phyloP scores from a whole-genome alignment of 2,113 vertebrate species.

The Microtus montanus region DNA sequence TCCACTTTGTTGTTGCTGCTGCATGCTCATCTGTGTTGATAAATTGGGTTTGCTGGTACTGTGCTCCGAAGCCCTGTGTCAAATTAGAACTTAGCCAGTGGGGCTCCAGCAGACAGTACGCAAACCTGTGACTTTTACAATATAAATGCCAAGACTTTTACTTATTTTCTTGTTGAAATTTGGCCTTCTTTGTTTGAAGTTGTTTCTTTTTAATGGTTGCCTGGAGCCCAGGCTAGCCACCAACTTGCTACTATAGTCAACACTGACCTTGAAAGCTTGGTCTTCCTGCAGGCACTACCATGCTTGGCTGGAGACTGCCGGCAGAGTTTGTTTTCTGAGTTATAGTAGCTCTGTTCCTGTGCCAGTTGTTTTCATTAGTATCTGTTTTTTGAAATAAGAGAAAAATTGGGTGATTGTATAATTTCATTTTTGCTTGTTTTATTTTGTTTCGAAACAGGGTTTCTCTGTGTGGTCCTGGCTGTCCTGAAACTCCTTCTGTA shows the following conservation, averaged over 20 bases:
- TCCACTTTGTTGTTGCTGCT: neutral
- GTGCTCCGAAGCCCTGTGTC: neutral
- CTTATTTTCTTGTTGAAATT: conserved; percentile 39
- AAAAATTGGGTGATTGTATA: neutral
- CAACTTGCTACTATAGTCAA: neutral
- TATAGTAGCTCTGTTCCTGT: neutral
- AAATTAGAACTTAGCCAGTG: conserved; percentile 15
- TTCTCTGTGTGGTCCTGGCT: too few species aligned
- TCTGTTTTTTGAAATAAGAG: neutral
- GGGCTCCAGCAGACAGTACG: neutral
- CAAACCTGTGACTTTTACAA: conserved; percentile 29
- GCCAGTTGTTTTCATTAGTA: neutral
- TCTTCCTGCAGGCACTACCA: neutral
- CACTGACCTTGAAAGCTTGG: neutral
- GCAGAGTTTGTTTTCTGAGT: conserved; percentile 25
- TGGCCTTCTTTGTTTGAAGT: neutral
- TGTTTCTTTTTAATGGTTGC: neutral
- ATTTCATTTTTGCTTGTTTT: neutral
- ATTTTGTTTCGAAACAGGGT: too few species aligned
- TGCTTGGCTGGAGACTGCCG: neutral
- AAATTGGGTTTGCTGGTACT: neutral
- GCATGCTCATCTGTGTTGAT: neutral
- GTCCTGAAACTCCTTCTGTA: too few species aligned
- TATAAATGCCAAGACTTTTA: conserved; percentile 18
- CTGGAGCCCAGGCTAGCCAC: neutral